Conservation (phyloP, 2,113 vertebrate species). For the Porphyrio hochstetteri region DNA sequence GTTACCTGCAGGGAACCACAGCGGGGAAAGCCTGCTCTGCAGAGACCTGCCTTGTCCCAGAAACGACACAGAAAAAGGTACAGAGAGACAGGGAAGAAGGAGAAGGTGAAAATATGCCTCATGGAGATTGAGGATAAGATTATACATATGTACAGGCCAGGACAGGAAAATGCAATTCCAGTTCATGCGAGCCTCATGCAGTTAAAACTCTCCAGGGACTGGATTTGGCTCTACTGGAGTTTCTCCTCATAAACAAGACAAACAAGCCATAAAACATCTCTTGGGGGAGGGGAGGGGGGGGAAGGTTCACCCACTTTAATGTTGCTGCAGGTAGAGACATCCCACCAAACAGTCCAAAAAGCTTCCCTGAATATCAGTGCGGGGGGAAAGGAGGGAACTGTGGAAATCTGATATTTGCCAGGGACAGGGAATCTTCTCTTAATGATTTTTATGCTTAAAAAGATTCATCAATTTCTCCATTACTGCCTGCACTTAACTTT, state of each 20-base stretch:
- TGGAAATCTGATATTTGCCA: neutral
- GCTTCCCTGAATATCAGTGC: neutral
- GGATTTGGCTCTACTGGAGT: neutral
- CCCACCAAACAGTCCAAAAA: neutral
- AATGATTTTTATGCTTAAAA: neutral
- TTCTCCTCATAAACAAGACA: neutral
- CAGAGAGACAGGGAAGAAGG: neutral
- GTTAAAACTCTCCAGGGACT: neutral
- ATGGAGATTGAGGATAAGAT: neutral
- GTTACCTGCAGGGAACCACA: neutral
- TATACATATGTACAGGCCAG: neutral
- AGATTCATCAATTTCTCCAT: neutral
- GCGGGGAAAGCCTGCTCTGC: neutral
- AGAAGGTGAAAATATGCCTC: neutral
- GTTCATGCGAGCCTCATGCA: neutral
- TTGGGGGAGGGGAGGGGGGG: too few relatives aligned
- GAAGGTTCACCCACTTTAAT: neutral
- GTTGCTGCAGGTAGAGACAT: neutral
- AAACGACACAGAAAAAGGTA: neutral
- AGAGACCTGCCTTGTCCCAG: neutral
- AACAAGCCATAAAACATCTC: neutral
- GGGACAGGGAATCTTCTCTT: neutral
- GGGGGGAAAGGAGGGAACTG: neutral
- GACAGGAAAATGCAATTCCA: neutral
- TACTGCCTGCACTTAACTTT: neutral